Evolutionary conservation across 2,113 vertebrate genomes (phyloP), one percentile per base, ranked within the genome.

Genomic region (Sterrhoptilus dennistouni): DNA sequence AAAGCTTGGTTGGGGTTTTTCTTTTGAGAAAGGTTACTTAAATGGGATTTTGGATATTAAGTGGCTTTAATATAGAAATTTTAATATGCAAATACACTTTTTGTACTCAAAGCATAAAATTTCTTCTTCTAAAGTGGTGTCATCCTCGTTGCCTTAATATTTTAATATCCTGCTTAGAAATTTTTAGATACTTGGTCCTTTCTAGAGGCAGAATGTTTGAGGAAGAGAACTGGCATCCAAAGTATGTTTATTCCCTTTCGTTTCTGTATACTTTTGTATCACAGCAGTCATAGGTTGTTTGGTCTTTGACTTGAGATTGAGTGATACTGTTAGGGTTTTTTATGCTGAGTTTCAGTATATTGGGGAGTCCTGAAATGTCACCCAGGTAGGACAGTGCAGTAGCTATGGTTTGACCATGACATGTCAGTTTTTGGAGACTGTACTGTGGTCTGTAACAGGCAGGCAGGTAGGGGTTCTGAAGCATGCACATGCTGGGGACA

Each of bases 311-410:
- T 79, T 79, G 27, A 40, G 11, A 71, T 11, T 61, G n/a, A 31
- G 66, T 18, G 6, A 35, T 85, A 27, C 4, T 29, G 3, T 10
- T 60, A 21, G 29, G 0, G 0, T 0, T 7, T 45, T 47, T 74
- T 40, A 9, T 77, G 5, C 24, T 54, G 57, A 28, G 17, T 92
- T 87, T 57, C 44, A 42, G 9, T 38, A 2, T 68, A 13, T 14
- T 6, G 2, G 6, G 6, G 57, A 40, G 25, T 60, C 20, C 13
- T 1, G 0, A 50, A 42, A 42, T 83, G 25, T 76, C 40, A 35
- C 27, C 4, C 36, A 57, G 27, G 19, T 33, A 28, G 28, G 27
- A 57, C 9, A 56, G 25, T 24, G 15, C 75, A 44, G 24, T 31
- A 47, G 15, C 18, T 61, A n/a, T 66, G 56, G 6, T 82, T 78